These are phyloP conservation scores for Falco concolor DNA, from an alignment of 2,797 vertebrate species.

Conservation along the genomic window DNA sequence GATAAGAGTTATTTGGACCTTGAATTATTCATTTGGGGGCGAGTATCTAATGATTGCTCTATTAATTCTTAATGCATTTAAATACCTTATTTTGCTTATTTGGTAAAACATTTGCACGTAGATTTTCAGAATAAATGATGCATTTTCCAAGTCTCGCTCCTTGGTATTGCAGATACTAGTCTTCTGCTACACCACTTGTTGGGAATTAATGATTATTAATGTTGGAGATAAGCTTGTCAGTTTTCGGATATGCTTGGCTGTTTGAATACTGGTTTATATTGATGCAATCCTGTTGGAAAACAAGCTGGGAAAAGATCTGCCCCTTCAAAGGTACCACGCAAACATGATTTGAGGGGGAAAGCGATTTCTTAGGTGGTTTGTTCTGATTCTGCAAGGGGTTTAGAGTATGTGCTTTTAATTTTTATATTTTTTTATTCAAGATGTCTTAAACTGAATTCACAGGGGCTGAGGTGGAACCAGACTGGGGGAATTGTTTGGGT, in stretches of 20 bases:
- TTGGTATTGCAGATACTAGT: not conserved
- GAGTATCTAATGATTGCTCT: not conserved
- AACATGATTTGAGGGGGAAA: not conserved
- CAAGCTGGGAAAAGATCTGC: not conserved
- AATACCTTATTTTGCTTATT: not conserved
- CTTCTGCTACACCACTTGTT: not conserved
- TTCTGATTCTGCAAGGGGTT: not conserved
- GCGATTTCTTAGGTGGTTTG: not conserved
- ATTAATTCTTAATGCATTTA: not conserved
- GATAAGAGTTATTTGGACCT: not conserved
- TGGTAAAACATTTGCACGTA: not conserved
- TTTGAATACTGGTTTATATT: not conserved
- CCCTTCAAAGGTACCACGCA: not conserved
- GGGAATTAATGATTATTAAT: not conserved
- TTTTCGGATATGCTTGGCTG: not conserved
- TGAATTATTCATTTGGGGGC: not conserved
- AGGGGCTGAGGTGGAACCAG: not conserved
- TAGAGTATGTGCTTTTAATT: not conserved
- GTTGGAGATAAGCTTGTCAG: not conserved
- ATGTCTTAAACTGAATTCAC: not conserved
- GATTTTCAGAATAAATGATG: not conserved
- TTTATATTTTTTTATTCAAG: too few species aligned
- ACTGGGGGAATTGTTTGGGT: not conserved
- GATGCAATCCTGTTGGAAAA: not conserved
- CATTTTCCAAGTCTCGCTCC: not conserved